A percentile compares a stretch with the other conserved stretches of the same genome.
Conservation (phyloP, 2,113 vertebrate species). For the Zootoca vivipara region DNA sequence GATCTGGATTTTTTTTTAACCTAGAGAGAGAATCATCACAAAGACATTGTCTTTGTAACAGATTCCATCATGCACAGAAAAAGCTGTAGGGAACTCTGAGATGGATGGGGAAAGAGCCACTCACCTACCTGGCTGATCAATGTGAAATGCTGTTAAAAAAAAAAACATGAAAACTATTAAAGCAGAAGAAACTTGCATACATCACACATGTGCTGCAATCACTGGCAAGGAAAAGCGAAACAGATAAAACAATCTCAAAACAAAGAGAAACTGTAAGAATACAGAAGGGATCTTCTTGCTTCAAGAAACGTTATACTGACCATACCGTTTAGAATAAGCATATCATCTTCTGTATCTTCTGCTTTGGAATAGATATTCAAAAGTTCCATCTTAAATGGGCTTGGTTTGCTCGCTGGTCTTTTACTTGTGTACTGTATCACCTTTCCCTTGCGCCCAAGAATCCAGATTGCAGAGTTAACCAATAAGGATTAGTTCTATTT, state of each 20-base stretch:
- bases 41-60: background rate
- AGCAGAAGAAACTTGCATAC: background rate
- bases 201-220: background rate
- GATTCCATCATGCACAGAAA: background rate
- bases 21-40: background rate
- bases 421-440: background rate
- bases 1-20: background rate
- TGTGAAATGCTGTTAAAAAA: background rate
- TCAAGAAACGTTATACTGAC: background rate
- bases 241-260: background rate
- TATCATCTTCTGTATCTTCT: background rate
- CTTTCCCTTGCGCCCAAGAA: slow-evolving; percentile 26
- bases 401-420: slow-evolving; percentile 3
- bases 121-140: background rate
- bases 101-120: background rate
- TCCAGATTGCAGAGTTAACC: slow-evolving; percentile 29
- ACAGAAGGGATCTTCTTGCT: background rate
- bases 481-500: slow-evolving; percentile 38
- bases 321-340: background rate
- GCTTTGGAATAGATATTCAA: background rate
- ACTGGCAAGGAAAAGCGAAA: background rate
- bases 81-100: background rate
- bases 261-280: background rate
- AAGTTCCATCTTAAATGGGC: background rate
- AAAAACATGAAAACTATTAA: background rate